Base-by-base conservation (phyloP, 2,797 vertebrate species). In the Spheniscus humboldti region DNA sequence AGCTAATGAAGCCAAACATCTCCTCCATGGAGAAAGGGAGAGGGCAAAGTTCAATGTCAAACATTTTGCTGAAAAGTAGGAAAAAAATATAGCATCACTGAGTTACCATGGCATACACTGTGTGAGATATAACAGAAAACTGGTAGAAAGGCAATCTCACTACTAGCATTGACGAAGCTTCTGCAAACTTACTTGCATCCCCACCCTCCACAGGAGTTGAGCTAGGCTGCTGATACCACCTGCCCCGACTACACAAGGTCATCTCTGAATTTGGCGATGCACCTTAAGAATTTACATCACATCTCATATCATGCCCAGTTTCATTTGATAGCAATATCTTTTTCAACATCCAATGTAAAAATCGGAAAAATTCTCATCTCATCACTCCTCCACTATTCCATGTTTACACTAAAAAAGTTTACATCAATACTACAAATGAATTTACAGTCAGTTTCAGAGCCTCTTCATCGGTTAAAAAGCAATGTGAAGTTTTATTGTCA, bases 11-110 rank as follows among this genome's bases (percentile, higher is more conserved):
- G 91, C 99, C 99, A 97, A 99, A 99, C 99, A 99, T 99, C 97
- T 99, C 99, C 96, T 99, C 99, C 99, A 99, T 99, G 93, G 99
- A 99, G 98, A 99, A 99, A n/a, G 99, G 99, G 62, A 99, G 98
- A 39, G 99, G 99, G 84, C 99, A 99, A 94, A 99, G 98, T 96
- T 99, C 99, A 56, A 99, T 99, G 94, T 99, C 99, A 98, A 99
- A 99, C 99, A 99, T 99, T 98, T 99, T 99, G 98, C 99, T 99
- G 98, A 97, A 76, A 92, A 97, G 82, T 18, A 95, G 82, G 96
- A 97, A 9, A 95, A 67, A 87, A 87, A 84, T 6, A 63, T 4
- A 71, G 62, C 27, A 66, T 43, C 39, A 67, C 16, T 77, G 62
- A 78, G 55, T 81, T 86, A 53, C 63, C 68, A 87, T 13, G 23